Base-by-base conservation (phyloP, 2,888 invertebrate genomes). In the Chloromyia formosa region DNA sequence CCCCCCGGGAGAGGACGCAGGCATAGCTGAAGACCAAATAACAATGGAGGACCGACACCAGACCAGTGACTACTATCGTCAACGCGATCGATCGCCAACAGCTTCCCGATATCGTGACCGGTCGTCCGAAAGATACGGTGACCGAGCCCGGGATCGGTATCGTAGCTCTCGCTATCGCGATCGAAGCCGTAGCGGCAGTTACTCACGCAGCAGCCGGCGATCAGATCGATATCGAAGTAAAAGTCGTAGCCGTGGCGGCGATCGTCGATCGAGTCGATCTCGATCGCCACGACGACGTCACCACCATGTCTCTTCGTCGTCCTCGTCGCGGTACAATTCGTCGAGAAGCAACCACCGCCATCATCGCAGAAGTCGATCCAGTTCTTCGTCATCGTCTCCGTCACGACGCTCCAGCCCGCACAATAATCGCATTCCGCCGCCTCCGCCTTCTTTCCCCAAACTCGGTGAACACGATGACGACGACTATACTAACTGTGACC, bases 371-470 rank as follows among this genome's bases (percentile, higher is more conserved):
- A 77, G 77, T 16, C 71, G 77, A 1, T 78, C 78, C 22, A 74
- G 73, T n/a, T 78, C 77, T 0, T 56, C 60, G 40, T 69, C 78
- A 10, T 66, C 54, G n/a, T 79, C 79, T 5, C 78, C 76, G 18
- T 77, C 78, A 16, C 64, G 23, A 14, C 56, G 58, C 9, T 12
- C 22, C 4, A 66, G 66, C 20, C 22, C 45, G 9, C 16, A 20
- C 18, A 22, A 49, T 4, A 45, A 66, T 1, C 14, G 42, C 22
- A 23, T 49, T 20, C 35, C 66, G 1, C 66, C 66, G 14, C 66
- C 45, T 1, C 66, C 66, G 12, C 66, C 66, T 2, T 10, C 5
- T 12, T 10, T 53, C 10, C 10, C 53, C 4, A 53, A 16, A 20
- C 56, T 4, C 5, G 22, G 4, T 49, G 10, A 3, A 2, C 3